Conservation (phyloP, 2,113 vertebrate species). For the Ceyx melanurus region DNA sequence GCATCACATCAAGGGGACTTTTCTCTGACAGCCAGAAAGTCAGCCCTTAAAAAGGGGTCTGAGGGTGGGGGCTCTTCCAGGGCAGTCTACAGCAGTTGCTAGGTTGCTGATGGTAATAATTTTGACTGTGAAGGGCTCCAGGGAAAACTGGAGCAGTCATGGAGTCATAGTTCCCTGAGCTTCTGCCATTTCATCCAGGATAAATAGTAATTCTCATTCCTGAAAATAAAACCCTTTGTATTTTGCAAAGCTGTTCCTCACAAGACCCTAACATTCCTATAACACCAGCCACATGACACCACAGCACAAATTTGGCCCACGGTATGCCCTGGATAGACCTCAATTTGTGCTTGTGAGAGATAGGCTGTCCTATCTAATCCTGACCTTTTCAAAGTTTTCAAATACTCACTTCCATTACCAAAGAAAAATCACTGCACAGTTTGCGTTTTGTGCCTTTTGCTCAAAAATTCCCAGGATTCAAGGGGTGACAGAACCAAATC, state of each 20-base stretch:
- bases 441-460: not conserved
- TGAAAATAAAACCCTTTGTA: not conserved
- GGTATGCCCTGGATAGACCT: not conserved
- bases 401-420: not conserved
- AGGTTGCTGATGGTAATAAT: not conserved
- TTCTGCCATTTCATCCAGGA: not conserved
- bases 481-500: not conserved
- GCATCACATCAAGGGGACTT: accelerated
- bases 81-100: not conserved
- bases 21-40: not conserved
- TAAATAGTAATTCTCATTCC: constrained; percentile 17
- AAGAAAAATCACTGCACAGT: not conserved
- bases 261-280: not conserved
- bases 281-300: not conserved
- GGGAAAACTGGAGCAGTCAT: not conserved
- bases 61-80: not conserved
- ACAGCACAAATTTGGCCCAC: not conserved
- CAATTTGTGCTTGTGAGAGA: constrained; percentile 20
- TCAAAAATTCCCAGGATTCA: not conserved
- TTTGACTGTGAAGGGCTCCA: not conserved
- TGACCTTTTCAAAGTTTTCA: constrained; percentile 50
- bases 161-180: not conserved
- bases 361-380: constrained; percentile 1
- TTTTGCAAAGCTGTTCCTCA: not conserved
- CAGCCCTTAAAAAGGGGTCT: not conserved